phyloP scores from a whole-genome alignment of 1,140 invertebrate genomes.

The Tetragnatha versicolor region DNA sequence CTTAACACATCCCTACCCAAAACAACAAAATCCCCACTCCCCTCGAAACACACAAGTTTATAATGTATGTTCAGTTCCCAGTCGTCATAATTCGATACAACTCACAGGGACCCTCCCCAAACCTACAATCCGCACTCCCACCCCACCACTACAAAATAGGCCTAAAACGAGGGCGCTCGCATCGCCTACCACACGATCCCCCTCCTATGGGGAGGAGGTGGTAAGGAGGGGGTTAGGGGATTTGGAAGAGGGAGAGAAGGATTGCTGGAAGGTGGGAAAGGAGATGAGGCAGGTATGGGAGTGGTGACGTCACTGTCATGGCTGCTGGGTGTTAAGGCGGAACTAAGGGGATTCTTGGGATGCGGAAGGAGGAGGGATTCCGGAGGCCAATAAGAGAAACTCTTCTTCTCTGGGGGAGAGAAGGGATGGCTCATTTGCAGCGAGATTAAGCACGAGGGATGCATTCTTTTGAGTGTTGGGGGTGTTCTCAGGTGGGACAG shows the following conservation, averaged over 20 bases:
- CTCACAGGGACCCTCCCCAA: background rate
- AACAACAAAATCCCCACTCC: too few relatives aligned
- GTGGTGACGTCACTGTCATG: conserved; percentile 35
- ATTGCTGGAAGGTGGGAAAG: conserved; percentile 8
- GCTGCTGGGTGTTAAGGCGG: conserved; percentile 24
- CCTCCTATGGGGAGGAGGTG: conserved; percentile 4
- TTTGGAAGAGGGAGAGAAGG: background rate
- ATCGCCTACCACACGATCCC: background rate
- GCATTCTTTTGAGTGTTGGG: too few relatives aligned
- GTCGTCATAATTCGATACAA: too few relatives aligned
- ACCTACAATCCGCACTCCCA: background rate
- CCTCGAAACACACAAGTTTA: too few relatives aligned
- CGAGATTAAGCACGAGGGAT: too few relatives aligned
- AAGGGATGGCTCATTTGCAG: too few relatives aligned
- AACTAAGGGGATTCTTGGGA: conserved; percentile 14
- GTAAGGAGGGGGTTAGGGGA: conserved; percentile 4
- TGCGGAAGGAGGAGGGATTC: background rate
- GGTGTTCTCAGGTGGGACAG: too few relatives aligned
- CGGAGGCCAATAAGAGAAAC: background rate
- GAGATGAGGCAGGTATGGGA: conserved; percentile 28
- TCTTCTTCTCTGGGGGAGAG: too few relatives aligned
- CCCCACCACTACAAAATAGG: too few relatives aligned
- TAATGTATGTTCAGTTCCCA: too few relatives aligned
- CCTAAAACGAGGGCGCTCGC: too few relatives aligned
- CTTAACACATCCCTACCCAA: too few relatives aligned